phyloP scores from a whole-genome alignment of 2,888 invertebrate species.

The Tinea semifulvella region DNA sequence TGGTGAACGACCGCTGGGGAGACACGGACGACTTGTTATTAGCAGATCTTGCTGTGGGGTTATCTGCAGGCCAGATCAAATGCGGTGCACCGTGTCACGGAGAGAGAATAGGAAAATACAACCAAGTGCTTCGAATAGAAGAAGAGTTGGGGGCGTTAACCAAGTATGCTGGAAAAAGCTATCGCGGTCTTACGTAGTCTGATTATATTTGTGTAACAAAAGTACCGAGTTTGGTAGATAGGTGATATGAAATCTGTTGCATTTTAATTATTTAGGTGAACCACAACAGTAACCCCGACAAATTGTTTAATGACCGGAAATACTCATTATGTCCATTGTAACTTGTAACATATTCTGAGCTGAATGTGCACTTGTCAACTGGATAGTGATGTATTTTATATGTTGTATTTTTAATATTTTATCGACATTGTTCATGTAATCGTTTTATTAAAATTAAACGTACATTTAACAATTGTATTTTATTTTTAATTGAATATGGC shows the following conservation, averaged over 20 bases:
- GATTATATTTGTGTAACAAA: conserved; percentile 19
- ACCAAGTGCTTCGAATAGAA: conserved; percentile 96
- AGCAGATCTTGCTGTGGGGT: conserved; percentile 96
- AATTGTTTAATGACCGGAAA: conserved; percentile 45
- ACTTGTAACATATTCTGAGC: conserved; percentile 31
- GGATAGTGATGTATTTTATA: conserved; percentile 24
- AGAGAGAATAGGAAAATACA: conserved; percentile 96
- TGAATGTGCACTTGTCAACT: conserved; percentile 26
- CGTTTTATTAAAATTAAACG: no score
- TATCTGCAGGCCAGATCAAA: conserved; percentile 97
- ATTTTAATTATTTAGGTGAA: not conserved
- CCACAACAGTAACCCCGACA: conserved; percentile 22
- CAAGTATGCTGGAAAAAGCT: conserved; percentile 93
- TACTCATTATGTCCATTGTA: conserved; percentile 31
- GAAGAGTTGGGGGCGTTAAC: conserved; percentile 93
- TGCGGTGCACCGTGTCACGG: conserved; percentile 97
- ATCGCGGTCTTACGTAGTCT: conserved; percentile 72
- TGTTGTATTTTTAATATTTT: conserved; percentile 14
- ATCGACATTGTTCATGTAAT: conserved; percentile 12
- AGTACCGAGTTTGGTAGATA: no score
- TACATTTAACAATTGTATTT: no score
- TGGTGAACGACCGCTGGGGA: conserved; percentile 73
- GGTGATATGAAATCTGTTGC: not conserved
- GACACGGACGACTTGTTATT: conserved; percentile 99
- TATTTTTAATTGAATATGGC: no score